Base-by-base conservation (phyloP, 2,888 invertebrate genomes). In the Dryocosmus kuriphilus region DNA sequence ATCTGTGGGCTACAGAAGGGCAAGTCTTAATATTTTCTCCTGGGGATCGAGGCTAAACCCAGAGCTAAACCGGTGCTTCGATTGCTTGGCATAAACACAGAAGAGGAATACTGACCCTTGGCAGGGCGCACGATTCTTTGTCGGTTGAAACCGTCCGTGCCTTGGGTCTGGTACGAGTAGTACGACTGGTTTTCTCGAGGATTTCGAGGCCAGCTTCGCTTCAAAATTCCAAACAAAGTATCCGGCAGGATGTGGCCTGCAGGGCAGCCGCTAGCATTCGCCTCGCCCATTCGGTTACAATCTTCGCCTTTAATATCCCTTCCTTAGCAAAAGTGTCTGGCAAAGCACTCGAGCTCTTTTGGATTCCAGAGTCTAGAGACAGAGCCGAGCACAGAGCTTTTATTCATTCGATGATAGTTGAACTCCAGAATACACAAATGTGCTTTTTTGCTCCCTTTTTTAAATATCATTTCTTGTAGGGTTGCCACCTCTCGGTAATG, bases 181-280 rank as follows among this genome's bases (percentile, higher is more conserved):
- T 75, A 79, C 84, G 84, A 85, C 86, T 85, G 85, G 85, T 84
- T 79, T 84, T 83, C 84, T 83, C 81, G 81, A 86, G 84, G 84
- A 85, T 82, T 84, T 6, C 27, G 46, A 30, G 51, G 30, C 51
- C 30, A 27, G 51, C 81, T 83, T 84, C 82, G 85, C 84, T 84
- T 85, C 82, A 86, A 87, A 87, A 87, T 87, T 87, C 86, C 85
- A 85, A 85, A 84, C 86, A 85, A 85, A 86, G 84, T 86, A 84
- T 82, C 83, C 78, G 84, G 82, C 87, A 87, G 87, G 86, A 87
- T 87, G 86, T 85, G 83, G 84, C 84, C 78, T 83, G 79, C 38
- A 46, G 57, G 24, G 65, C 81, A 77, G 84, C 78, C 82, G 78
- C 80, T 80, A 80, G 79, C 81, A 67, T 81, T 77, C 80, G 41